A percentile compares a stretch with the other conserved stretches of the same genome.
Conservation (phyloP, 1,140 invertebrate genomes). For the Meloidogyne chitwoodi region DNA sequence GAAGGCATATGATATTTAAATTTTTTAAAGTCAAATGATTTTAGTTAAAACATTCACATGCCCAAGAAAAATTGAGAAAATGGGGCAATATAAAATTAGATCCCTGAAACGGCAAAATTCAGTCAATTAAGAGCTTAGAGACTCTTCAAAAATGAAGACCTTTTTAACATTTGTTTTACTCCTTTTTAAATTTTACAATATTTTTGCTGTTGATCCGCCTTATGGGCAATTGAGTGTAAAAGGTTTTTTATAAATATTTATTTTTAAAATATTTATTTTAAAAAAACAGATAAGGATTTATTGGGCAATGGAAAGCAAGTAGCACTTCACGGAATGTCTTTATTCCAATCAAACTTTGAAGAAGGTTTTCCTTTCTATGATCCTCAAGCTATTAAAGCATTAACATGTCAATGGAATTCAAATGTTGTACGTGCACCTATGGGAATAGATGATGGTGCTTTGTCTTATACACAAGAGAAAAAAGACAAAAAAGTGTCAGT, state of each 20-base stretch:
- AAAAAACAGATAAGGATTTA: constrained; percentile 16
- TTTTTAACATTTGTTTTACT: background rate
- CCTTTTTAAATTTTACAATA: background rate
- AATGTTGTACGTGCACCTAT: constrained; percentile 21
- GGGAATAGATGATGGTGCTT: constrained; percentile 14
- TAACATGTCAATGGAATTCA: constrained; percentile 12
- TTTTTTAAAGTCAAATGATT: no score
- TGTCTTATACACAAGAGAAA: background rate
- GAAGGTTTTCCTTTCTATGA: background rate
- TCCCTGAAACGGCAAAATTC: no score
- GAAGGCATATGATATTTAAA: no score
- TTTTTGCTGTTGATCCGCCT: constrained; percentile 1
- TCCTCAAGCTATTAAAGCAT: background rate
- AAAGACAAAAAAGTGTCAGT: background rate
- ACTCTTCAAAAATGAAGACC: background rate
- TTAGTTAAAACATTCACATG: no score
- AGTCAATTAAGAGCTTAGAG: no score
- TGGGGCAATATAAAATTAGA: no score
- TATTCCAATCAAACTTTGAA: constrained; percentile 21
- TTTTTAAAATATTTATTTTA: background rate
- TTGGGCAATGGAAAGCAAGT: constrained; percentile 16
- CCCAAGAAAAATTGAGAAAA: no score
- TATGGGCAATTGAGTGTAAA: constrained; percentile 31
- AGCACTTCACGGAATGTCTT: constrained; percentile 24
- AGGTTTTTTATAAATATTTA: background rate